Evolutionary conservation across 2,113 vertebrate genomes (phyloP).

Genomic region (Saccopteryx leptura): DNA sequence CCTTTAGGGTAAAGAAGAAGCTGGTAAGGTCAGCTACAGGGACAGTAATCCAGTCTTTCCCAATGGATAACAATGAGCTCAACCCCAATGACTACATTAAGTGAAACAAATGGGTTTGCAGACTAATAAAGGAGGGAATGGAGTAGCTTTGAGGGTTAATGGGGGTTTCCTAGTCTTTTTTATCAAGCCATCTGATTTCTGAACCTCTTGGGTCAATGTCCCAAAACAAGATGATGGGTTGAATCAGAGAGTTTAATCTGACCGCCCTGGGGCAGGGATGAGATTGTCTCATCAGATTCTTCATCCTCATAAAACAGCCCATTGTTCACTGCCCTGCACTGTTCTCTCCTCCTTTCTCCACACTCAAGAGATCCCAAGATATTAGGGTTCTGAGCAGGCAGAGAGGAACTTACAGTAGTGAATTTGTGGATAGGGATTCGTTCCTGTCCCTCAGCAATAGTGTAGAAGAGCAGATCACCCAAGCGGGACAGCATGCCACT

Average conservation of each 20-base stretch:
- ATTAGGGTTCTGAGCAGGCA: background rate
- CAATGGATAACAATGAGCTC: background rate
- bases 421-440: conserved; percentile 92
- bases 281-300: background rate
- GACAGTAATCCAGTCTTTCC: conserved; percentile 21
- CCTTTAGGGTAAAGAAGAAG: conserved; percentile 82
- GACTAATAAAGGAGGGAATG: background rate
- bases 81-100: background rate
- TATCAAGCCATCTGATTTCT: background rate
- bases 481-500: conserved; percentile 88
- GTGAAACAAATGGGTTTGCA: conserved; percentile 26
- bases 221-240: conserved; percentile 28
- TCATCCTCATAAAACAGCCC: background rate
- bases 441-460: conserved; percentile 92
- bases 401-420: conserved; percentile 88
- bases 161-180: conserved; percentile 8
- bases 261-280: background rate
- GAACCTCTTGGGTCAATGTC: background rate
- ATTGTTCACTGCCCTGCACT: background rate
- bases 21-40: background rate
- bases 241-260: background rate
- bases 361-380: background rate
- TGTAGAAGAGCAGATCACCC: conserved; percentile 93
- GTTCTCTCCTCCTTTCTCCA: background rate
- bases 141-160: background rate